Evolutionary conservation across 2,113 vertebrate species (phyloP).

Genomic region (Meleagris gallopavo): DNA sequence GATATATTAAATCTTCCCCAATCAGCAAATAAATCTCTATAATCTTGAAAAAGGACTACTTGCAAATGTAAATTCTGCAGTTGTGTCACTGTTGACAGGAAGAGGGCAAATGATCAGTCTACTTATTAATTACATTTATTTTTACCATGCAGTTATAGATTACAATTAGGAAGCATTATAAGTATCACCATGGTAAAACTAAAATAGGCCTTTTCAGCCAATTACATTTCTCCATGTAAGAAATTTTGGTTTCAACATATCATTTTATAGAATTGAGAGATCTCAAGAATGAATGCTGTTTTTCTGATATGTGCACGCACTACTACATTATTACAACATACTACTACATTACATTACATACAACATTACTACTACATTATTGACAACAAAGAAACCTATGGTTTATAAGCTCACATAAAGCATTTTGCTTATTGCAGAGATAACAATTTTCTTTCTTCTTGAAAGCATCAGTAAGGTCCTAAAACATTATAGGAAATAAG

Average conservation of each 20-base stretch:
- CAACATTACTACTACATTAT: too few species aligned
- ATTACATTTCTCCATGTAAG: background rate
- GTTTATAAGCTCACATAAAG: slow-evolving; percentile 25
- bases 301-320: slow-evolving; percentile 18
- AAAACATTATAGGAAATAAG: slow-evolving; percentile 24
- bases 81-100: background rate
- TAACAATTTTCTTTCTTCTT: slow-evolving; percentile 22
- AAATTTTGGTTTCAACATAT: background rate
- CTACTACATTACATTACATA: too few species aligned
- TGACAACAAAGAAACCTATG: slow-evolving; percentile 18
- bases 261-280: background rate
- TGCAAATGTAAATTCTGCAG: background rate
- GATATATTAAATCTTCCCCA: background rate
- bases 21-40: background rate
- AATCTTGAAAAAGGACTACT: background rate
- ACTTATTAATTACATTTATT: background rate
- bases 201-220: background rate
- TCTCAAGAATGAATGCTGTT: background rate
- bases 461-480: background rate
- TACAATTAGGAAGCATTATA: background rate
- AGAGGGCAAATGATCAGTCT: background rate
- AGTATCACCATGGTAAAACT: background rate
- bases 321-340: slow-evolving; percentile 12
- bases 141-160: background rate
- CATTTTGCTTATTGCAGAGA: slow-evolving; percentile 2